Evolutionary conservation across 1,140 invertebrate species (phyloP), one percentile per base, ranked within the genome.

Genomic region (Diplogasteroides magnus): DNA sequence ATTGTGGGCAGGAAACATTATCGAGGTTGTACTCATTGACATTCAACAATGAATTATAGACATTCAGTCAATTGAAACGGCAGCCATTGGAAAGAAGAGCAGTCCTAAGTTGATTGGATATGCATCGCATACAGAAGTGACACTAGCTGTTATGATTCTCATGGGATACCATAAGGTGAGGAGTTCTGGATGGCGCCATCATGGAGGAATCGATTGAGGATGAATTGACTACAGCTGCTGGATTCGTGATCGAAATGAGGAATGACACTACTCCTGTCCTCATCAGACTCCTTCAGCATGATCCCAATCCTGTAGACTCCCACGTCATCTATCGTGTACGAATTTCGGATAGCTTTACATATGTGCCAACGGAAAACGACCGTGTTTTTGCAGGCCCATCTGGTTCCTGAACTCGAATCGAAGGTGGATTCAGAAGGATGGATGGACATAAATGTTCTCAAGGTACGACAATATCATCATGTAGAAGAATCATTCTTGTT

Each of bases 151-250:
- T 13, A 75, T 75, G 74, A 75, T 76, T 29, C 31, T 72, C 28
- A 66, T 75, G 73, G 63, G 70, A 29, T 28, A 58, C 23, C 31
- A 31, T 23, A 71, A 64, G 48, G 37, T 48, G 6, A 11, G 37
- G 6, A 6, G 6, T 48, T 11, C 19, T 48, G 37, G 6, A 11
- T 48, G 37, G 6, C 37, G 19, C 19, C 6, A 48, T 48, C 19
- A 48, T 6, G 6, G 37, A 48, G 19, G 37, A 11, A 11, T 48
- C 37, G 6, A 11, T 48, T 6, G 6, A 48, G 37, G 66, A 66
- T 37, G 74, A 76, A 37, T 25, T 75, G 62, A 71, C 74, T 0
- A 76, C 74, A 15, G 76, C 74, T 32, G 74, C 74, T 62, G 74
- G 74, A 72, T 76, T 76, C 57, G 69, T 76, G 6, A 61, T 76